A percentile compares a stretch with the other conserved stretches of the same genome.
Conservation (phyloP, 2,888 invertebrate genomes). For the Ypsolopha sequella region DNA sequence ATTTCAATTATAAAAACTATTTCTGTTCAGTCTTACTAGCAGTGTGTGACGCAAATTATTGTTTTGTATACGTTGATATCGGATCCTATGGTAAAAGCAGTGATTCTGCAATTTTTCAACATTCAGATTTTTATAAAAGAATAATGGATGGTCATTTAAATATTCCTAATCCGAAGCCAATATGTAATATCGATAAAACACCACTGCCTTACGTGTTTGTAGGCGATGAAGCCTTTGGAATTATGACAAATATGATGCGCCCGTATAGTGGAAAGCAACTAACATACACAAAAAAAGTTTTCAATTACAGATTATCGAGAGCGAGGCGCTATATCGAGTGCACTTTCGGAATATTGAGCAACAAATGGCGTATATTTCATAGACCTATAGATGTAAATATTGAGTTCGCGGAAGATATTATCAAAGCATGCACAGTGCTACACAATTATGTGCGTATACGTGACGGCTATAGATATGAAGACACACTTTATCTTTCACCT, state of each 20-base stretch:
- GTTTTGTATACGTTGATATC: slow-evolving; percentile 19
- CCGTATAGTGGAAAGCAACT: slow-evolving; percentile 9
- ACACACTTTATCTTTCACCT: slow-evolving; percentile 7
- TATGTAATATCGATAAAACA: slow-evolving; percentile 11
- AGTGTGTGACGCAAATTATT: slow-evolving; percentile 18
- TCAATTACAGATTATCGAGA: slow-evolving; percentile 13
- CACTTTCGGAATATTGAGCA: slow-evolving; percentile 9
- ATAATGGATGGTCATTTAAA: slow-evolving; percentile 13
- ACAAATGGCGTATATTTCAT: slow-evolving; percentile 7
- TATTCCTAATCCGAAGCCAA: slow-evolving; percentile 11
- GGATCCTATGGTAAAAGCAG: slow-evolving; percentile 15
- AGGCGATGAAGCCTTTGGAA: slow-evolving; percentile 21
- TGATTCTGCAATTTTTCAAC: slow-evolving; percentile 14
- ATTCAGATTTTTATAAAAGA: slow-evolving; percentile 13
- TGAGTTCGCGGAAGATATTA: slow-evolving; percentile 4
- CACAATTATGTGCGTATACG: slow-evolving; percentile 5
- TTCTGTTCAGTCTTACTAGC: slow-evolving; percentile 21
- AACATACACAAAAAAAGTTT: slow-evolving; percentile 10
- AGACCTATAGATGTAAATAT: slow-evolving; percentile 4
- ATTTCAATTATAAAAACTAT: slow-evolving; percentile 16
- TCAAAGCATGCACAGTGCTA: slow-evolving; percentile 6
- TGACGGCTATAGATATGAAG: slow-evolving; percentile 3
- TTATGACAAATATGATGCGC: slow-evolving; percentile 17
- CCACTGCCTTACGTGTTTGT: slow-evolving; percentile 15
- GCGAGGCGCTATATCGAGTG: slow-evolving; percentile 11